Evolutionary conservation across 2,113 vertebrate genomes (phyloP), one percentile per base, ranked within the genome.

Genomic region (Xyrauchen texanus): DNA sequence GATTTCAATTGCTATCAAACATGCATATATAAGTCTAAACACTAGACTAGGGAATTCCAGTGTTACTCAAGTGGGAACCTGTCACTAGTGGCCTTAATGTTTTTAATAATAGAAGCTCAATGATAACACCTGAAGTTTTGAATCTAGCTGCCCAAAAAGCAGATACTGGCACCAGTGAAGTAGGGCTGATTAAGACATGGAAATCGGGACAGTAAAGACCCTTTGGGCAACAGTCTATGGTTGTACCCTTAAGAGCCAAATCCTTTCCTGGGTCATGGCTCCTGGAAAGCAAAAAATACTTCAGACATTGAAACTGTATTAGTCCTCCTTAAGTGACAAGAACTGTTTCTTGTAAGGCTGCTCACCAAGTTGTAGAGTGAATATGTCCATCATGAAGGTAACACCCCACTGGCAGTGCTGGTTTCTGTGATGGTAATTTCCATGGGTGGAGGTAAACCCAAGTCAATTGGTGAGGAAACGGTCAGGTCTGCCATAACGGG

Each of bases 381-480:
- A 76, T 34, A 0, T 7, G 66, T 67, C 69, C 21, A 84, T 93
- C 92, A 93, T 81, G 93, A 95, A 0, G 91, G 92, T 53, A 91
- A 90, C 85, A 90, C 89, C 57, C 94, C 93, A 0, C 95, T 95
- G 89, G 94, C 91, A 7, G 93, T 92, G 91, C 92, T 86, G n/a
- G 88, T 93, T 85, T 95, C 95, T 0, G 93, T 93, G 67, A 91
- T 90, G n/a, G 90, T 84, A 44, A 79, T 80, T 79, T 92, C 93
- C 0, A 86, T 94, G 51, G 85, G 55, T 45, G 80, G 70, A 45
- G 87, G 84, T 64, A 86, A 62, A 16, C 88, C 89, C 8, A 81
- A 91, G 90, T 93, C 92, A 86, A 92, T 91, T 45, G 90, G 90
- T 64, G 90, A 90, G 83, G 91, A 90, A 68, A 87, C 85, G 5